These are phyloP conservation scores for Yoshiicerus persimilis DNA, from an alignment of 1,140 invertebrate species.

Conservation along the genomic window DNA sequence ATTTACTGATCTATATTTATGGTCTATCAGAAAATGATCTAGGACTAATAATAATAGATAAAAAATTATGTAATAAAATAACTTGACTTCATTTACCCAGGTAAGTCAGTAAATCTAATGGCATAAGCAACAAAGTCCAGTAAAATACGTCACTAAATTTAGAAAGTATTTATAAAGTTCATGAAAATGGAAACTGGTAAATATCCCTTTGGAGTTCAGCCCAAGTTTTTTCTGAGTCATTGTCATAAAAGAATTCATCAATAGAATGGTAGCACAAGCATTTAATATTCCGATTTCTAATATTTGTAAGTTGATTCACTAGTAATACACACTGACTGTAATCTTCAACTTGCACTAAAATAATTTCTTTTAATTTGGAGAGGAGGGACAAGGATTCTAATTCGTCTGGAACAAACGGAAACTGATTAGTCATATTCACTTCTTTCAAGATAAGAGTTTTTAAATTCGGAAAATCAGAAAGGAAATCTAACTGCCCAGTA, in stretches of 20 bases:
- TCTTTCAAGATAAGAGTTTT: not conserved
- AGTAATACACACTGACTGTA: not conserved
- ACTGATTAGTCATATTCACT: not conserved
- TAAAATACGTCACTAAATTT: too few relatives aligned
- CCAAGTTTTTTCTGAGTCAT: not conserved
- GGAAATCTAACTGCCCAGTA: not conserved
- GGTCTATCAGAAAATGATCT: too few relatives aligned
- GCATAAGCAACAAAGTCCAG: too few relatives aligned
- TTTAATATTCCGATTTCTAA: too few relatives aligned
- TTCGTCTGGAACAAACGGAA: not conserved
- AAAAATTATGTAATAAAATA: too few relatives aligned
- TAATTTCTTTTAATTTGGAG: not conserved
- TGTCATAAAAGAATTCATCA: not conserved
- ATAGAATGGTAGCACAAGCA: not conserved
- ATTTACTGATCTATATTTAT: too few relatives aligned
- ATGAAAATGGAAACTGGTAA: not conserved
- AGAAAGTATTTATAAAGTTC: too few relatives aligned
- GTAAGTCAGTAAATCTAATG: too few relatives aligned
- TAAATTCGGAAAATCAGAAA: not conserved
- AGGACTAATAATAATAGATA: too few relatives aligned
- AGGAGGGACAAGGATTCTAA: not conserved
- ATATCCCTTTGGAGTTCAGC: not conserved
- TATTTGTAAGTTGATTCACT: too few relatives aligned
- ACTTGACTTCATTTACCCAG: too few relatives aligned
- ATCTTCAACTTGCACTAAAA: not conserved